Evolutionary conservation across 2,113 vertebrate genomes (phyloP).

Genomic region (Lophochroa leadbeateri): DNA sequence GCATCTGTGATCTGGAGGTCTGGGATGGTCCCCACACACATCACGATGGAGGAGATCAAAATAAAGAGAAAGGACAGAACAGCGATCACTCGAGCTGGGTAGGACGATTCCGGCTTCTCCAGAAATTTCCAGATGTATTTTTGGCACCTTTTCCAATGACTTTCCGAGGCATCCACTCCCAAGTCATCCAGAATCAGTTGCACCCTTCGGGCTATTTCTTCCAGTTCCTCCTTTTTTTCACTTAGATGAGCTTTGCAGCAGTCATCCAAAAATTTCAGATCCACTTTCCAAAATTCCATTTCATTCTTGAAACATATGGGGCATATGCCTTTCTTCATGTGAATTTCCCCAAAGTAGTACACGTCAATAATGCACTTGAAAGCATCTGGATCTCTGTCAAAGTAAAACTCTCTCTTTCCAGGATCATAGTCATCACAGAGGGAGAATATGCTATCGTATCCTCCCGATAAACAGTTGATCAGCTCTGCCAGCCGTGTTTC

Average conservation of each 20-base stretch:
- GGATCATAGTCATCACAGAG: constrained; percentile 98
- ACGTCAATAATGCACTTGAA: constrained; percentile 95
- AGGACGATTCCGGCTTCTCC: constrained; percentile 94
- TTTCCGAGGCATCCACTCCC: constrained; percentile 80
- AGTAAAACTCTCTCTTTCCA: constrained; percentile 91
- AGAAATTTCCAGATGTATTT: constrained; percentile 91
- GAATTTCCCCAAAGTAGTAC: constrained; percentile 94
- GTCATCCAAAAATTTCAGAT: constrained; percentile 89
- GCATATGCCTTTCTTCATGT: constrained; percentile 95
- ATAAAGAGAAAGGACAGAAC: constrained; percentile 92
- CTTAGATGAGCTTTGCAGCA: constrained; percentile 91
- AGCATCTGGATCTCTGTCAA: constrained; percentile 94
- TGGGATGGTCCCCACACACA: constrained; percentile 95
- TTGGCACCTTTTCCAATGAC: constrained; percentile 84
- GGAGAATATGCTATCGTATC: constrained; percentile 85
- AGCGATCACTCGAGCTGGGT: constrained; percentile 85
- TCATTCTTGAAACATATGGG: constrained; percentile 97
- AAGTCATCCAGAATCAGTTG: constrained; percentile 91
- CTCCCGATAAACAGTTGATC: constrained; percentile 81
- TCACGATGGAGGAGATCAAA: constrained; percentile 89
- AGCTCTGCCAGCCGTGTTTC: constrained; percentile 93
- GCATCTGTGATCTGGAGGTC: constrained; percentile 89
- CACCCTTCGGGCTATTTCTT: constrained; percentile 91
- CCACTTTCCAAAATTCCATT: constrained; percentile 99
- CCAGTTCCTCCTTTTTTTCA: constrained; percentile 93